Evolutionary conservation across 2,113 vertebrate genomes (phyloP), one percentile per base, ranked within the genome.

Genomic region (Tylochromis polylepis): DNA sequence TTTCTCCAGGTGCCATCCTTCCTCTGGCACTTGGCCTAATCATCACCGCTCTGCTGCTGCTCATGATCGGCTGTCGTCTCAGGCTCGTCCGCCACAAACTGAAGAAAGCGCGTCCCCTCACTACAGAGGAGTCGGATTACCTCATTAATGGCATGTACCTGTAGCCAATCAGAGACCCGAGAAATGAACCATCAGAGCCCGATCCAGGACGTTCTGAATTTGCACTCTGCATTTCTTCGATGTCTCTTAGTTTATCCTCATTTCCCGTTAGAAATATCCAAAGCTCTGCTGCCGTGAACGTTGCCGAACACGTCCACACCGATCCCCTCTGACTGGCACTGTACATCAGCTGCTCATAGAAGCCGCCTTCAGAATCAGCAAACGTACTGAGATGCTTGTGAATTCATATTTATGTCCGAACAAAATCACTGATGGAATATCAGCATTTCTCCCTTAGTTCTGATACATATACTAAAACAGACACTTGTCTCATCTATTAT

Each of bases 61-160:
- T 99, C 89, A 98, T 99, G 98, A 98, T 98, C 34, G 96, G 95
- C 90, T 99, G 98, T 90, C 97, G 98, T 49, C 97, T 99, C 8
- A 96, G 96, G 70, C 95, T 98, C 16, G 97, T 98, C 59, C 97
- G 97, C 83, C 97, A 97, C 96, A 98, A 97, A 92, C 95, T 99
- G 59, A 99, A 99, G 95, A 99, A 99, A 95, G 96, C 98, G 62
- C 97, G 97, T 14, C 98, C 98, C 65, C 97, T 99, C 88, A 98
- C 97, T 79, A 99, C 98, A 1, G 98, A 99, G 95, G 99, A 99
- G 93, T 99, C 98, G 0, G 99, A 99, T 96, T 99, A 99, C 96
- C 98, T 99, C 96, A 99, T 99, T 94, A 99, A 99, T 49, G 98
- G 99, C 97, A 99, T 99, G 99, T 99, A 99, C 95, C 96, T 99